phyloP scores from a whole-genome alignment of 2,888 invertebrate genomes.

The Nomada flava region DNA sequence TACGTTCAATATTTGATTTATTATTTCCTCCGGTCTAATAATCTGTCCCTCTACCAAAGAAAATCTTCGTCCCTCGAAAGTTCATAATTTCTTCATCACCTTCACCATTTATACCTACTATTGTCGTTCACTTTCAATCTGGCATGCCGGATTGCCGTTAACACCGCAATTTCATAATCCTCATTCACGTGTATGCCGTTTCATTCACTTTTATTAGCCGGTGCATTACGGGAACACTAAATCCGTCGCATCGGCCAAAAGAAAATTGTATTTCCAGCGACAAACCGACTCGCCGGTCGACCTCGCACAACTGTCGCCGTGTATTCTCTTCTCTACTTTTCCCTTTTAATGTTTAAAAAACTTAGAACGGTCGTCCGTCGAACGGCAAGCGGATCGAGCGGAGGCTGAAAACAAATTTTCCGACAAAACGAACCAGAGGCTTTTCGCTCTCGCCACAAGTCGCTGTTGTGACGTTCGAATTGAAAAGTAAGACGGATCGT shows the following conservation, averaged over 20 bases:
- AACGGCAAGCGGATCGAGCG: neutral
- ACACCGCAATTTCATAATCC: neutral
- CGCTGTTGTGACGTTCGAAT: constrained; percentile 73
- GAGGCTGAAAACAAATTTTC: constrained; percentile 33
- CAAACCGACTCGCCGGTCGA: neutral
- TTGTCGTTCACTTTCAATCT: neutral
- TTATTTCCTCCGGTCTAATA: no score
- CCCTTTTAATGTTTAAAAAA: no score
- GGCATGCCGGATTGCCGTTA: neutral
- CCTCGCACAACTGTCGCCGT: no score
- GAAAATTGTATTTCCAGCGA: neutral
- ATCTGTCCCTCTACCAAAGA: no score
- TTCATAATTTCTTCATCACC: no score
- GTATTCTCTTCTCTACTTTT: no score
- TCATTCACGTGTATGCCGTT: no score
- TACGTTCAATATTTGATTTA: no score
- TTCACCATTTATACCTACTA: neutral
- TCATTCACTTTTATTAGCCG: neutral
- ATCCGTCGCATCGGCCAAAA: neutral
- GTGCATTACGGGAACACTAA: neutral
- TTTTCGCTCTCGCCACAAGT: constrained; percentile 27
- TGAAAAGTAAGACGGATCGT: constrained; percentile 73
- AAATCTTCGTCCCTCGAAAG: no score
- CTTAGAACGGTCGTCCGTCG: no score
- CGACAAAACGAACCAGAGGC: constrained; percentile 4